A percentile compares a stretch with the other conserved stretches of the same genome.
Conservation (phyloP, 1,140 invertebrate species). For the Hylaeus volcanicus region DNA sequence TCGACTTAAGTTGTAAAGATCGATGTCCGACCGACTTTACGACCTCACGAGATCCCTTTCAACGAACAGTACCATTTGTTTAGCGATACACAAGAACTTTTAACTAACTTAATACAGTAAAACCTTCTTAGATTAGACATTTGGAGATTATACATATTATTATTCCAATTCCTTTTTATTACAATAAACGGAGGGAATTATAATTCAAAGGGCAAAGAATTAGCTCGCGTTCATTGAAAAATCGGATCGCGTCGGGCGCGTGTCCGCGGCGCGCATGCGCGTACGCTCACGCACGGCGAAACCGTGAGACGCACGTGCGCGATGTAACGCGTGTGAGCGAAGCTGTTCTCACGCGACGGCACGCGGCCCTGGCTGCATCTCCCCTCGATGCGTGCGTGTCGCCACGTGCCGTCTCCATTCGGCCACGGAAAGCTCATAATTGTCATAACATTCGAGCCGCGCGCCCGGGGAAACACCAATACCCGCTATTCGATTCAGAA, state of each 20-base stretch:
- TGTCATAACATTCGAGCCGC: slow-evolving; percentile 74
- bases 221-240: slow-evolving; percentile 25
- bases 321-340: slow-evolving; percentile 75
- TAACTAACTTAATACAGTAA: no score
- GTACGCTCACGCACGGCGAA: slow-evolving; percentile 28
- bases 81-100: no score
- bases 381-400: slow-evolving; percentile 55
- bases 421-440: slow-evolving; percentile 77
- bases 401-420: slow-evolving; percentile 75
- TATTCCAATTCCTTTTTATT: no score
- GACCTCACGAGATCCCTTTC: no score
- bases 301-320: slow-evolving; percentile 42
- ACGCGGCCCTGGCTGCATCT: slow-evolving; percentile 70
- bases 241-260: slow-evolving; percentile 33
- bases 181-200: not conserved
- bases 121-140: no score
- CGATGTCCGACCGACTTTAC: no score
- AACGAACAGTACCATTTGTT: no score
- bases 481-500: slow-evolving; percentile 20
- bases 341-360: slow-evolving; percentile 77
- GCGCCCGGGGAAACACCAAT: slow-evolving; percentile 23
- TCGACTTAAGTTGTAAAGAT: no score
- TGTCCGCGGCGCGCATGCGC: slow-evolving; percentile 36
- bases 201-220: no score
- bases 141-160: no score